Evolutionary conservation across 2,797 vertebrate genomes (phyloP), one percentile per base, ranked within the genome.

Genomic region (Galaxias olidus): DNA sequence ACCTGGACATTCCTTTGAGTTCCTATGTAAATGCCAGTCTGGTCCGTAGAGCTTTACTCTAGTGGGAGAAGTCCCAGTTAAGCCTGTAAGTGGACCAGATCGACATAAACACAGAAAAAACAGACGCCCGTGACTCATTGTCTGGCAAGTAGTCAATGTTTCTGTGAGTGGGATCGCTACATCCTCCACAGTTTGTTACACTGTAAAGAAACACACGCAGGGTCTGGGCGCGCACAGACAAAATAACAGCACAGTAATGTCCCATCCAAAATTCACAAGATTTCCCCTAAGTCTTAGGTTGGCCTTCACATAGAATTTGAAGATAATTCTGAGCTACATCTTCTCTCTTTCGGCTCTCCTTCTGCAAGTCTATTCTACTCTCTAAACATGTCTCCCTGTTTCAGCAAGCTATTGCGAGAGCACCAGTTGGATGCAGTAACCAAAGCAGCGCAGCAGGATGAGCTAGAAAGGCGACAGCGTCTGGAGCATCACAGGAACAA

Each of bases 371-470:
- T 44, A 44, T 58, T 13, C 58, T 53, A 59, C 20, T 43, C 18
- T 58, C 51, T 44, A 53, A 15, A 5, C 13, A 3, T 63, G 7
- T 65, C 59, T 44, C 0, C 44, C 10, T 74, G 5, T 60, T 69
- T 69, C 70, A 98, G 96, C 83, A 98, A 96, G 86, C 87, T 98
- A 67, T 88, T 98, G 73, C 92, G 95, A 66, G 96, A 98, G 77
- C 94, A 98, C 82, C 96, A 98, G 68, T 74, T 98, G 78, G 96
- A 98, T 78, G 88, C 93, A 0, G 93, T 94, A 81, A 98, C 96
- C 86, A 96, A 96, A 93, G 93, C 91, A 50, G 96, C 95, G 66
- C 96, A 98, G 75, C 95, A 96, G 83, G 96, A 94, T 72, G 97
- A 98, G 87, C 19, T 95, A 66, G 94, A 98, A 77, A 94, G 97